These are phyloP conservation scores for Spisula subtruncata DNA, from an alignment of 2,888 invertebrate species.

Conservation along the genomic window DNA sequence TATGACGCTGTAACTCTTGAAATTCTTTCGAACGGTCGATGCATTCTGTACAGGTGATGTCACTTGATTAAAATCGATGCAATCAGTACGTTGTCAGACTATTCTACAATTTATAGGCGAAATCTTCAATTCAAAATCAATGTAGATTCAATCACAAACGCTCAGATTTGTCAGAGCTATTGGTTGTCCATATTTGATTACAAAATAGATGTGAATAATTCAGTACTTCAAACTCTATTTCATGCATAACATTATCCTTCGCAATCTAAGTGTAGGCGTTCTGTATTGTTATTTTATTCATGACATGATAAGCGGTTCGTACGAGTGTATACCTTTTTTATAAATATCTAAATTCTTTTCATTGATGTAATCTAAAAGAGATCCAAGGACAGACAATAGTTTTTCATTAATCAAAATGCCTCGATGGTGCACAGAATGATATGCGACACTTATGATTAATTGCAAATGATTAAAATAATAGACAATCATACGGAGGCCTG, in stretches of 20 bases:
- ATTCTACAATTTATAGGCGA: background rate
- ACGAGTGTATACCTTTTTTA: background rate
- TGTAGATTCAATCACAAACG: background rate
- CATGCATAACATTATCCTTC: background rate
- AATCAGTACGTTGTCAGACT: too few species aligned
- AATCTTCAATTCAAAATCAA: background rate
- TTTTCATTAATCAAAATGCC: too few species aligned
- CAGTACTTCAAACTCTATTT: background rate
- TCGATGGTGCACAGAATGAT: too few species aligned
- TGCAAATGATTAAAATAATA: too few species aligned
- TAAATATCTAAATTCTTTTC: background rate
- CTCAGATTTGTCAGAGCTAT: background rate
- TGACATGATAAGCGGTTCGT: background rate
- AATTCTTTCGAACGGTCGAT: background rate
- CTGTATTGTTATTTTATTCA: background rate
- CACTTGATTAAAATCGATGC: too few species aligned
- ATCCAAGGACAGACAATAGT: too few species aligned
- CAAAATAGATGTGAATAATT: too few species aligned
- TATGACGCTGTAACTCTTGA: background rate
- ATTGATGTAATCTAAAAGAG: background rate
- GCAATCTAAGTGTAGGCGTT: slow-evolving; percentile 1
- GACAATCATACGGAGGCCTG: too few species aligned
- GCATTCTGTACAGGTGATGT: too few species aligned
- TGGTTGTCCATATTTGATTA: background rate
- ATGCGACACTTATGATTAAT: too few species aligned